phyloP scores from a whole-genome alignment of 2,888 invertebrate genomes.

The Drosophila paramelanica region DNA sequence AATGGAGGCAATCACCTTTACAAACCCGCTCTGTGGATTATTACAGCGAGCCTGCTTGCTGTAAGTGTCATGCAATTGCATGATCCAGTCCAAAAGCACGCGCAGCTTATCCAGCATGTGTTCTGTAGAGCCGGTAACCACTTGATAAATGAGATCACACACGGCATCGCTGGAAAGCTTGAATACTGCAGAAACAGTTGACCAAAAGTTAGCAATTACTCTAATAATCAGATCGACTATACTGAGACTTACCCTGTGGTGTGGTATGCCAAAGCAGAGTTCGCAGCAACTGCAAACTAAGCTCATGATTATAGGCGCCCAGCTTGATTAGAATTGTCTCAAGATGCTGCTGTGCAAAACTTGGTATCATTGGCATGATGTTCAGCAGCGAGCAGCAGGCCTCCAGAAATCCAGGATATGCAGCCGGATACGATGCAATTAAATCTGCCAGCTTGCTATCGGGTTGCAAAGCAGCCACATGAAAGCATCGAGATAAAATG shows the following conservation, averaged over 20 bases:
- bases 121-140: constrained; percentile 87
- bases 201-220: background rate
- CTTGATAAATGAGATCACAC: constrained; percentile 92
- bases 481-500: constrained; percentile 92
- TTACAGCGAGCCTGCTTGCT: constrained; percentile 82
- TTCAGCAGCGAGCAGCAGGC: constrained; percentile 90
- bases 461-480: constrained; percentile 84
- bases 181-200: constrained; percentile 72
- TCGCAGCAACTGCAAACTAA: constrained; percentile 87
- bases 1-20: constrained; percentile 93
- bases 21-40: constrained; percentile 85
- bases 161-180: constrained; percentile 87
- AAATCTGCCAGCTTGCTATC: constrained; percentile 85
- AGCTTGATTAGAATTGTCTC: constrained; percentile 90
- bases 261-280: constrained; percentile 87
- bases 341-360: constrained; percentile 87
- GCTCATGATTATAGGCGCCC: constrained; percentile 88
- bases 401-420: constrained; percentile 88
- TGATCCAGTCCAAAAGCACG: constrained; percentile 91
- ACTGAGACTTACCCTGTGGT: constrained; percentile 80
- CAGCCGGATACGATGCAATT: constrained; percentile 87
- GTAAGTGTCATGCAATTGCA: constrained; percentile 82
- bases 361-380: constrained; percentile 88
- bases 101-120: constrained; percentile 87
- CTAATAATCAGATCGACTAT: background rate